Evolutionary conservation across 64 coral and sea anemone species (phyloP).

Genomic region (Actinia equina): DNA sequence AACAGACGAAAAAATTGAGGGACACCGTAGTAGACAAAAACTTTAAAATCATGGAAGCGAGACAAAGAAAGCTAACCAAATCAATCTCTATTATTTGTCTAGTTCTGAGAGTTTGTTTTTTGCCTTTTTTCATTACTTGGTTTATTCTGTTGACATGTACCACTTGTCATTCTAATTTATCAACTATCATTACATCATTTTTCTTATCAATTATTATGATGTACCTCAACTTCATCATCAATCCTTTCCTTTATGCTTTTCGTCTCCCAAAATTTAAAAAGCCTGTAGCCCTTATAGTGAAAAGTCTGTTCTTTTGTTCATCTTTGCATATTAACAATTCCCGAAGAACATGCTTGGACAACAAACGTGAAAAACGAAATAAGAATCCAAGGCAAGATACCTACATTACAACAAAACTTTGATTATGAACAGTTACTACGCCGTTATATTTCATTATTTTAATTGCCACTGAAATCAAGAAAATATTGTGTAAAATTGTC

Average conservation of each 20-base stretch:
- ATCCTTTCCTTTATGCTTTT: too few species aligned
- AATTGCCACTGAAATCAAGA: too few species aligned
- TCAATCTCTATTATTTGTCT: not conserved
- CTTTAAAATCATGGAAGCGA: not conserved
- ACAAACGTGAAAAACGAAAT: not conserved
- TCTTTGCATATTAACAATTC: not conserved
- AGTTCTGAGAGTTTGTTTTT: not conserved
- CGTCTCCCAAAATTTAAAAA: slow-evolving; percentile 15
- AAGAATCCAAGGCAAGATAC: not conserved
- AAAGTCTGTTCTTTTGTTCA: not conserved
- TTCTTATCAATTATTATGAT: not conserved
- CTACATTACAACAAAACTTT: not conserved
- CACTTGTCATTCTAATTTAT: not conserved
- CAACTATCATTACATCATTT: not conserved
- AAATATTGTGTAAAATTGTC: too few species aligned
- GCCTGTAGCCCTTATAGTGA: not conserved
- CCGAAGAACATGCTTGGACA: not conserved
- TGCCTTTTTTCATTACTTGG: not conserved
- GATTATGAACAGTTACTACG: too few species aligned
- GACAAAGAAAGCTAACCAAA: slow-evolving; percentile 1
- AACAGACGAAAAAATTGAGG: not conserved
- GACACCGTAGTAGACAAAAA: not conserved
- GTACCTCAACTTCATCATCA: not conserved
- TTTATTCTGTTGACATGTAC: not conserved
- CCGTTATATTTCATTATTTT: too few species aligned